Evolutionary conservation across 2,113 vertebrate genomes (phyloP), one percentile per base, ranked within the genome.

Genomic region (Sylvia atricapilla): DNA sequence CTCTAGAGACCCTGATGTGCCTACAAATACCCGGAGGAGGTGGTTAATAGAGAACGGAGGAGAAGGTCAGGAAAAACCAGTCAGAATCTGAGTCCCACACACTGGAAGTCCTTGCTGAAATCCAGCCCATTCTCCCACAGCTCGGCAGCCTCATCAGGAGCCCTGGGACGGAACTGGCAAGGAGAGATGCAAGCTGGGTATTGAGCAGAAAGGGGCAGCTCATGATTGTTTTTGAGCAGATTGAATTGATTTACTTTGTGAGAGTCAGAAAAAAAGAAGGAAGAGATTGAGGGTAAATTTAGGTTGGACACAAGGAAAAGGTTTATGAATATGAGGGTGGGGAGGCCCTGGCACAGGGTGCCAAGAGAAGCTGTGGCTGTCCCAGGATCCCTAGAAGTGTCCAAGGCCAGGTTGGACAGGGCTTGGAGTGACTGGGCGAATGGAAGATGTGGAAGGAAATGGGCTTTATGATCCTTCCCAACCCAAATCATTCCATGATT

Each of bases 351-450:
- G 41, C 63, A 76, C 21, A n/a, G n/a, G 37, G 0, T 76, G 5
- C 25, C 58, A 70, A 62, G 55, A 62, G 63, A 14, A 41, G 25
- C 31, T 55, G 63, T 49, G 35, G 18, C 31, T 90, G 79, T 18
- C 4, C 18, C 56, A 47, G 69, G 28, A 77, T 84, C 31, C 49
- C 49, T 84, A 56, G 10, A 28, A 70, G 3, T 63, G 56, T 1
- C 37, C 72, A 70, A 56, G 63, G 13, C 10, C 49, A 70, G 35
- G 0, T 0, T 70, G 63, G 49, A 70, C 0, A 0, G 49, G 15
- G 27, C 43, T 70, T 49, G 56, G 56, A 49, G 22, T 22, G 11
- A 0, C 35, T 49, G 49, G 22, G 24, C 2, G 0, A 2, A 15
- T 37, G 47, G 16, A 8, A 83, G 9, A 8, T 47, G 41, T 83